Evolutionary conservation across 2,888 invertebrate genomes (phyloP).

Genomic region (Spilosoma lubricipeda): DNA sequence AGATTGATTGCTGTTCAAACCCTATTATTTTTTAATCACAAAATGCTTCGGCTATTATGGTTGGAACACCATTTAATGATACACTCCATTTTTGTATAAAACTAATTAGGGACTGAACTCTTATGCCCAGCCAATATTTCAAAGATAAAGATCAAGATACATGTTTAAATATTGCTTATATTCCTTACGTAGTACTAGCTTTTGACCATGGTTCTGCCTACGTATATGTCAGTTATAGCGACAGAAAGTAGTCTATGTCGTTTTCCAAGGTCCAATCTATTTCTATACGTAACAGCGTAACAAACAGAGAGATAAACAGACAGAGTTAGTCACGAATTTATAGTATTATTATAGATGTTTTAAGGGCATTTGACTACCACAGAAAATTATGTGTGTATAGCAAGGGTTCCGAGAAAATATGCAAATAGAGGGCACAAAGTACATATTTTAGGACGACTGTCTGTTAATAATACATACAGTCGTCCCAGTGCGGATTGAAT

Average conservation of each 20-base stretch:
- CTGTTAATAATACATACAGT: neutral
- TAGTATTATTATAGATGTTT: neutral
- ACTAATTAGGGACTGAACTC: neutral
- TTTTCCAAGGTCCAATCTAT: no score
- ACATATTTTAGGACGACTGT: neutral
- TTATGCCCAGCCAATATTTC: neutral
- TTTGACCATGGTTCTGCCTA: no score
- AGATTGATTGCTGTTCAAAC: constrained; percentile 9
- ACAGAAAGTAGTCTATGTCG: no score
- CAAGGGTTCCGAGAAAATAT: neutral
- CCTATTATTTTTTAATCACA: neutral
- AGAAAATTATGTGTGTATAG: neutral
- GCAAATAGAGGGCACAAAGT: constrained; percentile 4
- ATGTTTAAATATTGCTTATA: neutral
- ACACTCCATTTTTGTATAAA: neutral
- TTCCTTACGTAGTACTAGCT: neutral
- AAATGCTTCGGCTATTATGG: neutral
- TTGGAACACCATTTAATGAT: neutral
- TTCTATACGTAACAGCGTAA: no score
- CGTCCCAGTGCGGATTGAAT: neutral
- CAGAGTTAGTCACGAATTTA: no score
- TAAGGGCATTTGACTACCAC: neutral
- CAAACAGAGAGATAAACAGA: no score
- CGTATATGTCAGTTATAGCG: no score
- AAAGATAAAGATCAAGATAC: neutral